Evolutionary conservation across 1,140 invertebrate species (phyloP), one percentile per base, ranked within the genome.

Genomic region (Papilio xuthus): DNA sequence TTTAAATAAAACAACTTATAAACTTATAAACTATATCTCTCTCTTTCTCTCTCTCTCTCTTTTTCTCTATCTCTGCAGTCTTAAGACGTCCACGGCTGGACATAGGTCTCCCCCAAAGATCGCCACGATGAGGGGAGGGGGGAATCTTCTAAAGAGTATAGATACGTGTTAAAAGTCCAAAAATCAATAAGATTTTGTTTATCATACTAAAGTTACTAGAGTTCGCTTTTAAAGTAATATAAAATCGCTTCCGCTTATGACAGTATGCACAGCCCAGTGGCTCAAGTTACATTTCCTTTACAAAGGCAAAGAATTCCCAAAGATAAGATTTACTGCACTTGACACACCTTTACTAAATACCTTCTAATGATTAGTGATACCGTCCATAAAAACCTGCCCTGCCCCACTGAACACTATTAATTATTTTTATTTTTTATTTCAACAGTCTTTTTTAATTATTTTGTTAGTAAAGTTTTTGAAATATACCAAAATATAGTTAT

Each of bases 301-400:
- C 32, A 76, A 76, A 76, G 20, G 56, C 12, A 63, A 76, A 42
- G 56, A 41, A 63, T 63, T 63, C 12, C 37, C 18, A 76, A 23
- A 60, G 74, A 76, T 76, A 76, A 76, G 53, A 76, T 63, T 76
- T 41, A 76, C 74, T 76, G 74, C 74, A 63, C 74, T 76, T 76
- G 74, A 76, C 74, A 76, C 74, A 63, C 74, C 74, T 63, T 63
- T 28, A 53, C 74, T 63, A 60, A 76, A 42, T 42, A 76, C 53
- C 56, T 76, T 12, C 53, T 76, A 76, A 76, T 63, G 74, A 76
- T 76, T 37, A 60, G 32, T 1, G 53, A 76, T 60, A 76, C 20
- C n/a, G 20, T 23, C 3, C 20, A 47, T 73, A 73, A 44, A 50
- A 9, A 69, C 32, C 71, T 73, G 71, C 42, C 71, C 41, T 73